A percentile compares a stretch with the other conserved stretches of the same genome.
These are phyloP conservation scores for Chaetophractus vellerosus DNA, from an alignment of 2,797 vertebrate species.

Conservation along the genomic window DNA sequence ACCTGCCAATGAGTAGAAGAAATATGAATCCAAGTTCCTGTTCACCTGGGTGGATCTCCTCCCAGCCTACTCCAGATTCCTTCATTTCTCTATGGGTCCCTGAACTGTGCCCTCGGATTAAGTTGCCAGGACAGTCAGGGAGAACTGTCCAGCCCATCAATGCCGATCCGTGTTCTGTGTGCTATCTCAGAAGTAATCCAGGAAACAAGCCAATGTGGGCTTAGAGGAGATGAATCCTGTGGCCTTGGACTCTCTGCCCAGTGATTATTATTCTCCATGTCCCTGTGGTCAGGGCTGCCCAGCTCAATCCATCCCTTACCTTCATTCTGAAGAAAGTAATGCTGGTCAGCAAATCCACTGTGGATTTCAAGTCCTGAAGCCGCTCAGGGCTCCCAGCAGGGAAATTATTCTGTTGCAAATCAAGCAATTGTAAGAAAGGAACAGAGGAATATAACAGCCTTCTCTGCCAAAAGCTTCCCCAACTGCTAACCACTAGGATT, in stretches of 20 bases:
- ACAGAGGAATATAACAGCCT: conserved; percentile 81
- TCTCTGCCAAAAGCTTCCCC: conserved; percentile 76
- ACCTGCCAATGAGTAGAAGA: conserved; percentile 91
- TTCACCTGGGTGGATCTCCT: not conserved
- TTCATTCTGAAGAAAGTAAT: conserved; percentile 99
- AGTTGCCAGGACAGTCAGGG: not conserved
- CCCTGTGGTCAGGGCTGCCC: not conserved
- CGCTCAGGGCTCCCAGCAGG: conserved; percentile 97
- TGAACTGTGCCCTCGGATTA: conserved; percentile 19
- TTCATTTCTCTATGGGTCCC: not conserved
- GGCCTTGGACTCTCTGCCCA: conserved; percentile 7
- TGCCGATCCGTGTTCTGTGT: not conserved
- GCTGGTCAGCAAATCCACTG: conserved; percentile 98
- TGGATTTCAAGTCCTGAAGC: conserved; percentile 98
- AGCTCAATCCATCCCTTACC: conserved; percentile 88
- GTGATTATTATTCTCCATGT: not conserved
- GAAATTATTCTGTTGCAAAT: conserved; percentile 96
- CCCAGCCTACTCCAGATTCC: not conserved
- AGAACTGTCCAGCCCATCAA: not conserved
- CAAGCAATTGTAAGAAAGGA: conserved; percentile 84
- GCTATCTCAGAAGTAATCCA: conserved; percentile 21
- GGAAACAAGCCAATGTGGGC: not conserved
- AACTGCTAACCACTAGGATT: conserved; percentile 78
- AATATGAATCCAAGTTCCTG: not conserved
- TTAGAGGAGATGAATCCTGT: conserved; percentile 28